phyloP scores from a whole-genome alignment of 2,113 vertebrate species.

The Scomber scombrus region DNA sequence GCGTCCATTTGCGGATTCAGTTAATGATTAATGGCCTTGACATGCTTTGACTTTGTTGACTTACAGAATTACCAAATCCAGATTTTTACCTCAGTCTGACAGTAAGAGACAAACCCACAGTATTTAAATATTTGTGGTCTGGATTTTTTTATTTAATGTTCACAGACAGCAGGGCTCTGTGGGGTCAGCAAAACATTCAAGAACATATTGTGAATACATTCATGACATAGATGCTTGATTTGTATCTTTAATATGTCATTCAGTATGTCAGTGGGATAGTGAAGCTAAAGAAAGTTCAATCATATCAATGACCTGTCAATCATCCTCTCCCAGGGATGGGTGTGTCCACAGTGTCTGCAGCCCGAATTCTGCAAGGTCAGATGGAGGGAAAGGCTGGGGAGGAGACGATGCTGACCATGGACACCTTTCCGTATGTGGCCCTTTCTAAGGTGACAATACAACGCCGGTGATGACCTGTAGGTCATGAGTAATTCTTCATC shows the following conservation, averaged over 20 bases:
- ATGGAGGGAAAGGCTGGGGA: slow-evolving; percentile 82
- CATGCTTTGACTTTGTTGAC: slow-evolving; percentile 34
- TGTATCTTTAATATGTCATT: too few species aligned
- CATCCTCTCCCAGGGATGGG: slow-evolving; percentile 84
- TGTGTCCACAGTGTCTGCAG: slow-evolving; percentile 86
- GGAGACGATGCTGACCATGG: slow-evolving; percentile 85
- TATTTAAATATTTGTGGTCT: neutral
- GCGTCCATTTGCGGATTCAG: slow-evolving; percentile 23
- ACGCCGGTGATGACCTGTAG: neutral
- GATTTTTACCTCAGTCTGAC: slow-evolving; percentile 18
- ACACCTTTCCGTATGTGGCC: slow-evolving; percentile 86
- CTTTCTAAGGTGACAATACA: slow-evolving; percentile 85
- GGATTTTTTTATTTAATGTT: neutral
- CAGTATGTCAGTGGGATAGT: neutral
- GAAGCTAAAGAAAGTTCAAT: neutral
- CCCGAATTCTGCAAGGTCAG: slow-evolving; percentile 86
- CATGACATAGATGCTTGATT: too few species aligned
- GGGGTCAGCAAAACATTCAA: neutral
- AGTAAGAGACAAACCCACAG: too few species aligned
- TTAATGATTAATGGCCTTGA: slow-evolving; percentile 31
- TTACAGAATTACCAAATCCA: slow-evolving; percentile 20
- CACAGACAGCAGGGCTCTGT: neutral
- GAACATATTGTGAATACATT: neutral
- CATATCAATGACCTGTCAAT: slow-evolving; percentile 28
- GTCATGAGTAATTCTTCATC: neutral